phyloP scores from a whole-genome alignment of 2,888 invertebrate genomes.

The Lypha dubia region DNA sequence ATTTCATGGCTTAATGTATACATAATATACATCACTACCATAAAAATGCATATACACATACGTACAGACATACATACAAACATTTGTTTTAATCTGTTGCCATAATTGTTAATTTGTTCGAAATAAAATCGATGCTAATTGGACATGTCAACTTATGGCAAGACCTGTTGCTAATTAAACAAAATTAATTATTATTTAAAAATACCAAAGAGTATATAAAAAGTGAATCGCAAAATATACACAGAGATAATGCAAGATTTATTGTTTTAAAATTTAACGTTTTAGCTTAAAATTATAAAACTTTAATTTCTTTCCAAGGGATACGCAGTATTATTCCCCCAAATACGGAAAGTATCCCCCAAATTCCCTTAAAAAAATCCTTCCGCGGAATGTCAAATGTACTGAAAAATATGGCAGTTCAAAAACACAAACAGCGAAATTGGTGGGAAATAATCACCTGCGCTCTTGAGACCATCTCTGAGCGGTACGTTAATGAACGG shows the following conservation, averaged over 20 bases:
- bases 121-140: slow-evolving; percentile 45
- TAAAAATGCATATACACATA: background rate
- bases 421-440: no score
- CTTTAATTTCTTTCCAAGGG: no score
- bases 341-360: no score
- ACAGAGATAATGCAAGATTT: background rate
- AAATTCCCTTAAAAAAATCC: no score
- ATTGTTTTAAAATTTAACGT: background rate
- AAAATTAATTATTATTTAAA: slow-evolving; percentile 39
- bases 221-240: slow-evolving; percentile 13
- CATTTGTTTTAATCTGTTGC: background rate
- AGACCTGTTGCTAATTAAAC: slow-evolving; percentile 31
- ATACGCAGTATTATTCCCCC: no score
- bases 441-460: no score
- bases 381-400: no score
- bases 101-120: slow-evolving; percentile 13
- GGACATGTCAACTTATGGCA: slow-evolving; percentile 5
- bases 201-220: slow-evolving; percentile 14
- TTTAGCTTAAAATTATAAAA: no score
- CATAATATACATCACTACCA: background rate
- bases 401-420: no score
- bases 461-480: no score
- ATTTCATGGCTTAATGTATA: background rate
- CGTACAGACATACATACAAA: no score
- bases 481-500: no score